These are phyloP conservation scores for Pelusios castaneus DNA, from an alignment of 2,113 vertebrate species.

Conservation along the genomic window DNA sequence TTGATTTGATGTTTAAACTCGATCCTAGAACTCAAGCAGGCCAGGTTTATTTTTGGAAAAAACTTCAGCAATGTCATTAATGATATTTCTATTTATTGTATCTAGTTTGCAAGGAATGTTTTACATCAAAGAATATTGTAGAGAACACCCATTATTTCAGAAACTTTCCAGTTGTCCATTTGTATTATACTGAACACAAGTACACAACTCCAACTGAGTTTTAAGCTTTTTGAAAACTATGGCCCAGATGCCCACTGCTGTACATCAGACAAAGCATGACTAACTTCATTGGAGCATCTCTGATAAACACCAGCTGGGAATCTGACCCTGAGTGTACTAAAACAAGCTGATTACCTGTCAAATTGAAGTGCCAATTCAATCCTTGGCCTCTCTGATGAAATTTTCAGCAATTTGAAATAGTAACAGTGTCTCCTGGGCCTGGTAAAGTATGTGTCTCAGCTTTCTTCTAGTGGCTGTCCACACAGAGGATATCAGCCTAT, in stretches of 20 bases:
- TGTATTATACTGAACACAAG: not conserved
- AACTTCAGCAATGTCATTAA: not conserved
- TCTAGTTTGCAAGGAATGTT: not conserved
- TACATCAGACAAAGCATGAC: not conserved
- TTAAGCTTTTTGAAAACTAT: conserved; percentile 31
- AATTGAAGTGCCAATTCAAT: not conserved
- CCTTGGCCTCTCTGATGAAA: not conserved
- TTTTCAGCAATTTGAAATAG: not conserved
- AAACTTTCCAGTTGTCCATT: conserved; percentile 10
- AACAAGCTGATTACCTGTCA: conserved; percentile 35
- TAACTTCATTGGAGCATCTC: not conserved
- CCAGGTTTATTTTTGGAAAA: not conserved
- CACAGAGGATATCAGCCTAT: not conserved
- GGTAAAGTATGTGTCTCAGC: not conserved
- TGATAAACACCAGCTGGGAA: conserved; percentile 12
- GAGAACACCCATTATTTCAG: conserved; percentile 1
- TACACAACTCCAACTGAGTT: not conserved
- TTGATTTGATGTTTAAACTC: not conserved
- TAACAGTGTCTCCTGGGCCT: not conserved
- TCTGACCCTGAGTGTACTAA: not conserved
- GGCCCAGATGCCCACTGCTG: not conserved
- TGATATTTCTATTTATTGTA: not conserved
- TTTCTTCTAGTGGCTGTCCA: not conserved
- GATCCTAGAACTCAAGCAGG: not conserved
- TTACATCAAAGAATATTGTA: not conserved